Conservation (phyloP, 2,888 invertebrate species). For the Tachina fera region DNA sequence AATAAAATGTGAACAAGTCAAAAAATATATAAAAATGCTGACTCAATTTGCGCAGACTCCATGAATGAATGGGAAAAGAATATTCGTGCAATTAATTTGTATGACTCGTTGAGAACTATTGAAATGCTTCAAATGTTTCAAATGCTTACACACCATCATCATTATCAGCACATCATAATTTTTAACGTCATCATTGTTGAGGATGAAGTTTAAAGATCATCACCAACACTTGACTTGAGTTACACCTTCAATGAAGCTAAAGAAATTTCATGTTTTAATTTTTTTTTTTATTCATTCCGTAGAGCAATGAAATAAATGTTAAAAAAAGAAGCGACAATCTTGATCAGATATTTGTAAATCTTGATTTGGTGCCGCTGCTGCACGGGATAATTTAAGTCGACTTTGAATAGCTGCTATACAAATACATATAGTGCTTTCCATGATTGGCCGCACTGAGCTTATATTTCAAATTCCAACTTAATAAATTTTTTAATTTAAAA, state of each 20-base stretch:
- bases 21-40: constrained; percentile 51
- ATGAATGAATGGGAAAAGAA: constrained; percentile 27
- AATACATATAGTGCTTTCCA: too few relatives aligned
- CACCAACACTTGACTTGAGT: constrained; percentile 60
- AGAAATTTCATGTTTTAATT: constrained; percentile 12
- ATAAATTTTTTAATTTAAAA: too few relatives aligned
- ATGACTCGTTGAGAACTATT: constrained; percentile 66
- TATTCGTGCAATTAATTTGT: constrained; percentile 64
- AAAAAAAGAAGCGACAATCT: constrained; percentile 13
- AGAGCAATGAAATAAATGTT: neutral
- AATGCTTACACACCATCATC: neutral
- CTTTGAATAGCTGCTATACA: neutral
- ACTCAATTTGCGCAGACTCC: constrained; percentile 56
- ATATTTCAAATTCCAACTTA: too few relatives aligned
- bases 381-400: neutral
- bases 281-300: constrained; percentile 12
- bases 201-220: constrained; percentile 60
- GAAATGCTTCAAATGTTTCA: constrained; percentile 25
- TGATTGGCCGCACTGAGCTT: too few relatives aligned
- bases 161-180: constrained; percentile 35
- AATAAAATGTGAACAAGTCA: constrained; percentile 7
- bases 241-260: constrained; percentile 53
- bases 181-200: constrained; percentile 31
- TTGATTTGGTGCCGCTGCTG: neutral
- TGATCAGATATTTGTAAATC: neutral